Conservation (phyloP, 2,113 vertebrate genomes). For the Apus apus region DNA sequence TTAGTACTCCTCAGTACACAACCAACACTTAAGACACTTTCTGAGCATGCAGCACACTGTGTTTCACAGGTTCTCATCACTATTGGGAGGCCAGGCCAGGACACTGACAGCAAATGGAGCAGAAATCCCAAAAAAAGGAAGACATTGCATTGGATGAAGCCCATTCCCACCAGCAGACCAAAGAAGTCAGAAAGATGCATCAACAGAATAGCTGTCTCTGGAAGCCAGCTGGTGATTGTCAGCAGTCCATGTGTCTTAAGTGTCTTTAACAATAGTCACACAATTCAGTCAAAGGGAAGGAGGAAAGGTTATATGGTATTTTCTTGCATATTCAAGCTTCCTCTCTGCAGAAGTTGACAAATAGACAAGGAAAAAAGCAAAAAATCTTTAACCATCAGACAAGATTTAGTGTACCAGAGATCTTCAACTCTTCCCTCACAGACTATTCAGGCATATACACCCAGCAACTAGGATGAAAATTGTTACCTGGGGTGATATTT, state of each 20-base stretch:
- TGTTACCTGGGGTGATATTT: not conserved
- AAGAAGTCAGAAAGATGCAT: not conserved
- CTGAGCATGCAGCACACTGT: rapidly evolving
- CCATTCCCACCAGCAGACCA: not conserved
- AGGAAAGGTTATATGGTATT: not conserved
- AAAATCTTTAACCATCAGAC: not conserved
- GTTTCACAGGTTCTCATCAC: not conserved
- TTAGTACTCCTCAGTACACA: not conserved
- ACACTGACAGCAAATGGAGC: rapidly evolving
- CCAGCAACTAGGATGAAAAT: not conserved
- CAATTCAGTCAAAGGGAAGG: not conserved
- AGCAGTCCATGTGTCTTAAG: not conserved
- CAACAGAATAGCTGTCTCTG: not conserved
- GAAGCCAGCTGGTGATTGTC: not conserved
- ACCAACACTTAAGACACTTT: not conserved
- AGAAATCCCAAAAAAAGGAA: not conserved
- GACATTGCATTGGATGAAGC: not conserved
- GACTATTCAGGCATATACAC: not conserved
- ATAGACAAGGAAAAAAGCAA: not conserved
- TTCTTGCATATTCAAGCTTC: not conserved
- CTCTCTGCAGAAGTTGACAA: not conserved
- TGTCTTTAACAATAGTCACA: not conserved
- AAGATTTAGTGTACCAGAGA: not conserved
- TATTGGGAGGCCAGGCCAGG: not conserved
- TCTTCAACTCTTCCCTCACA: not conserved